Evolutionary conservation across 2,888 invertebrate species (phyloP).

Genomic region (Hyppa rectilinea): DNA sequence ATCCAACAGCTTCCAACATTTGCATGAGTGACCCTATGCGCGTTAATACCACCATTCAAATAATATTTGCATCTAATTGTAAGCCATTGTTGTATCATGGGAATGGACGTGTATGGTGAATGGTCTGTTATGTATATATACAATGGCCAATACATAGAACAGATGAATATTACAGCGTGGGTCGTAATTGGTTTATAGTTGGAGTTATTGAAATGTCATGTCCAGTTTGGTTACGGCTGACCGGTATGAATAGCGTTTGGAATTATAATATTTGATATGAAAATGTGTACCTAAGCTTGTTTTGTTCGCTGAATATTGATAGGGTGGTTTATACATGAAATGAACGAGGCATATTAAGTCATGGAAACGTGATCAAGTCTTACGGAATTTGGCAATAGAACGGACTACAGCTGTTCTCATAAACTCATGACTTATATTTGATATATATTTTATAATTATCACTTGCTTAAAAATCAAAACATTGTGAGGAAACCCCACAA

Average conservation of each 20-base stretch:
- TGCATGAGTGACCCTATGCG: conserved; percentile 85
- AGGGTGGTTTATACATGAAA: background rate
- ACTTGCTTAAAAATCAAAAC: too few species aligned
- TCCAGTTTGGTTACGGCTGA: conserved; percentile 45
- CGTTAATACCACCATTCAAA: conserved; percentile 81
- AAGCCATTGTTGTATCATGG: conserved; percentile 86
- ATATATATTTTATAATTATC: too few species aligned
- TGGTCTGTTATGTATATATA: conserved; percentile 43
- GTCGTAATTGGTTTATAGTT: conserved; percentile 61
- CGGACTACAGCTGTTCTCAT: background rate
- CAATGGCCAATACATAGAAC: conserved; percentile 48
- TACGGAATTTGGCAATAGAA: conserved; percentile 6
- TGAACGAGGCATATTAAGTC: background rate
- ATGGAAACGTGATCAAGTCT: conserved; percentile 10
- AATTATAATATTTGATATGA: conserved; percentile 50
- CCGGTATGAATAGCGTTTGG: conserved; percentile 28
- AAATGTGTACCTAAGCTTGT: conserved; percentile 19
- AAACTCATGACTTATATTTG: conserved; percentile 2
- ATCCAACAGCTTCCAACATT: conserved; percentile 81
- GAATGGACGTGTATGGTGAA: conserved; percentile 74
- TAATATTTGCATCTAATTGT: conserved; percentile 89
- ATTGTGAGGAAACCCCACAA: too few species aligned
- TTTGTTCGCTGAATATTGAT: conserved; percentile 16
- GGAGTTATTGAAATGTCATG: conserved; percentile 58
- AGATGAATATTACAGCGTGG: conserved; percentile 52